Evolutionary conservation across 2,113 vertebrate species (phyloP).

Genomic region (Planiliza haematocheilus): DNA sequence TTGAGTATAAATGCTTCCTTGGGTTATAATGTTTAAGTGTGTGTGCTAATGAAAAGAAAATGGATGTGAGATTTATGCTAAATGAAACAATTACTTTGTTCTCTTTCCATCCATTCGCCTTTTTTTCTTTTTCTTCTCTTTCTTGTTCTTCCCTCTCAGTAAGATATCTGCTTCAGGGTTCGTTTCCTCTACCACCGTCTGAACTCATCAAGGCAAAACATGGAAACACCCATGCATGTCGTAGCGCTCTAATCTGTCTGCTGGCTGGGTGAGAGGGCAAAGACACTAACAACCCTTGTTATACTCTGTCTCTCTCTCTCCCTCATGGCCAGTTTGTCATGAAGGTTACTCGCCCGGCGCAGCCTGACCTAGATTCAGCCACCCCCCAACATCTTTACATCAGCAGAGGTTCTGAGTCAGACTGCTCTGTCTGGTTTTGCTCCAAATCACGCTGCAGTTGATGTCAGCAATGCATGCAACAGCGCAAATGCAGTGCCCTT

Average conservation of each 20-base stretch:
- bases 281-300: slow-evolving; percentile 53
- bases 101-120: not conserved
- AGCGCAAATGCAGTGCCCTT: not conserved
- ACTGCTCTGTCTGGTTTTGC: slow-evolving; percentile 2
- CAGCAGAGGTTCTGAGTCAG: slow-evolving; percentile 60
- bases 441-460: not conserved
- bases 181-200: slow-evolving; percentile 20
- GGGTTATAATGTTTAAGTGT: not conserved
- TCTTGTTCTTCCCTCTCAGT: not conserved
- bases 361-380: slow-evolving; percentile 71
- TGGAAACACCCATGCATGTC: slow-evolving; percentile 15
- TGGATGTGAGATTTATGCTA: no score
- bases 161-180: slow-evolving; percentile 15
- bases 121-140: not conserved
- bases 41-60: not conserved
- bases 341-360: slow-evolving; percentile 30
- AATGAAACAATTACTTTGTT: no score
- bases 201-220: slow-evolving; percentile 25
- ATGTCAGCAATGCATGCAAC: not conserved
- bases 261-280: slow-evolving; percentile 27
- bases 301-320: slow-evolving; percentile 33
- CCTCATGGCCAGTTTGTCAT: slow-evolving; percentile 44
- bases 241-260: slow-evolving; percentile 40
- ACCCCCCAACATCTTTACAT: slow-evolving; percentile 46
- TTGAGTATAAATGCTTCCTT: not conserved